Conservation (phyloP, 2,113 vertebrate species). For the Xenopus laevis region DNA sequence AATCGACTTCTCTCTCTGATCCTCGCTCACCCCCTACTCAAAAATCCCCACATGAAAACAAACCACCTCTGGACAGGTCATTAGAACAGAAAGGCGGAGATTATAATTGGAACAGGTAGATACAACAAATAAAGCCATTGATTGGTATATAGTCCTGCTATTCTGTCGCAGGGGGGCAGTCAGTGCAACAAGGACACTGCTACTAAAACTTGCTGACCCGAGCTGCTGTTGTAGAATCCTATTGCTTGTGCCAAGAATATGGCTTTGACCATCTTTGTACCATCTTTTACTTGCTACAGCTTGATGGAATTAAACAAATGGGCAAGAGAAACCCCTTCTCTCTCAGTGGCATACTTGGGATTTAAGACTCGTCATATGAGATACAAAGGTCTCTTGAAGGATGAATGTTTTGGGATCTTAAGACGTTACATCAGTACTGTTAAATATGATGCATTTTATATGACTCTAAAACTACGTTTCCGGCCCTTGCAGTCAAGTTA, state of each 20-base stretch:
- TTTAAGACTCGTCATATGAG: background rate
- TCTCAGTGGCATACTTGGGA: background rate
- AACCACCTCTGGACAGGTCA: slow-evolving; percentile 80
- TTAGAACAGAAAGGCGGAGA: slow-evolving; percentile 81
- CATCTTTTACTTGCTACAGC: background rate
- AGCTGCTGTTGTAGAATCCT: slow-evolving; percentile 13
- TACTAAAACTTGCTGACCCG: slow-evolving; percentile 14
- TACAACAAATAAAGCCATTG: slow-evolving; percentile 65
- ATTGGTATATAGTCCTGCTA: slow-evolving; percentile 2
- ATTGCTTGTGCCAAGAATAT: slow-evolving; percentile 30
- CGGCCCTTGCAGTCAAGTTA: background rate
- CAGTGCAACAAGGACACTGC: slow-evolving; percentile 44
- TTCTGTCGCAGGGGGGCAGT: slow-evolving; percentile 47
- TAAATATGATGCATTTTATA: background rate
- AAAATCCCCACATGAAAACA: slow-evolving; percentile 88
- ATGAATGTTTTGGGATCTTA: background rate
- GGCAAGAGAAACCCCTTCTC: background rate
- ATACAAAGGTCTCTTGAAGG: slow-evolving; percentile 11
- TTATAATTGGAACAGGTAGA: slow-evolving; percentile 87
- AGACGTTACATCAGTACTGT: background rate
- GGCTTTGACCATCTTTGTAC: background rate
- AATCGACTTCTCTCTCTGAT: slow-evolving; percentile 68
- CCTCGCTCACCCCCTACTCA: slow-evolving; percentile 89
- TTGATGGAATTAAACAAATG: background rate
- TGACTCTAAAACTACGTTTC: background rate